Conservation (phyloP, 2,797 vertebrate species). For the Phalanger gymnotis region DNA sequence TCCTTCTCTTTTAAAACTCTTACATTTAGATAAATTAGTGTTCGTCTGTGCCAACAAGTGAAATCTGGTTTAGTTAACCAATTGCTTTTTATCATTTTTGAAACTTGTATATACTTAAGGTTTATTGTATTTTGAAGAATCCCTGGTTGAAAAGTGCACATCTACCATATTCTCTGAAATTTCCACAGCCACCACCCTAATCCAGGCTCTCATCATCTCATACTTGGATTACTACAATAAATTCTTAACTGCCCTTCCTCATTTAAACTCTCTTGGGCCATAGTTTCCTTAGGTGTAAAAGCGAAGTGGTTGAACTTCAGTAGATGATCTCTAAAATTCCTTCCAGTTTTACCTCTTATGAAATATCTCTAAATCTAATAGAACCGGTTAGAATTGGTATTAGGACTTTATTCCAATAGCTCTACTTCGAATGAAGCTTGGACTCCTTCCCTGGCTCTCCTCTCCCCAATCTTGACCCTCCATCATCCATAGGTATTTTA, state of each 20-base stretch:
- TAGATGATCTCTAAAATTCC: not conserved
- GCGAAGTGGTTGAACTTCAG: not conserved
- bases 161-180: not conserved
- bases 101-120: not conserved
- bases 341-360: not conserved
- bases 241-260: not conserved
- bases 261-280: not conserved
- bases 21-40: slow-evolving; percentile 2
- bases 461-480: not conserved
- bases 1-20: slow-evolving; percentile 17
- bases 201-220: not conserved
- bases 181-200: not conserved
- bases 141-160: not conserved
- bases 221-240: not conserved
- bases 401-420: not conserved
- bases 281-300: not conserved
- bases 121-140: slow-evolving; percentile 24
- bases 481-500: not conserved
- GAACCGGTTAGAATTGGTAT: not conserved
- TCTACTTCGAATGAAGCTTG: not conserved
- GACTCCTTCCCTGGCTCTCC: not conserved
- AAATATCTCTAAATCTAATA: not conserved
- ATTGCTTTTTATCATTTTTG: slow-evolving; percentile 64
- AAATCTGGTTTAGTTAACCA: not conserved
- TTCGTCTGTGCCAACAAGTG: not conserved